Base-by-base conservation (phyloP, 2,888 invertebrate genomes). In the Macroteleia sp. region DNA sequence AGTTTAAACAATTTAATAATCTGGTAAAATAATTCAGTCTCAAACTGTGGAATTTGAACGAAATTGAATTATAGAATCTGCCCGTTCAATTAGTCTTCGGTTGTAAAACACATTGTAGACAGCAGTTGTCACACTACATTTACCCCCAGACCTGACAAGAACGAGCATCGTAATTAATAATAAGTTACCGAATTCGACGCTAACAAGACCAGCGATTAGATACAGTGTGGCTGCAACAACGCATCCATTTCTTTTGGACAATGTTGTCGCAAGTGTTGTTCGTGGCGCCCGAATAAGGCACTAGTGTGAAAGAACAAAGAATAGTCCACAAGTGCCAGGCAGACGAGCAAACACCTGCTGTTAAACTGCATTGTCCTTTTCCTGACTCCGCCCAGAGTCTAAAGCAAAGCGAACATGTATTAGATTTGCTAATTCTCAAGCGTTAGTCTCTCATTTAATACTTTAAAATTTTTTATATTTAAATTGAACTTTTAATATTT, bases 281-380 rank as follows among this genome's bases (percentile, higher is more conserved):
- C 81, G 71, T 66, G 74, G 54, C 59, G 61, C 62, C 85, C 83
- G 85, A 86, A 87, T 85, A 86, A 86, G 86, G 85, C 80, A 79
- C 82, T 81, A 84, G 87, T 84, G 86, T 81, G 84, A 86, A 88
- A 85, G 86, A 85, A 87, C 88, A 87, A 88, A 87, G 88, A 84
- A 83, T 77, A 79, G 62, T 73, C 79, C 67, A 77, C 77, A 78
- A 80, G 66, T 62, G 75, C 78, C 81, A 62, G 25, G 66, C 74
- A 69, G 77, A 80, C 64, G 61, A 75, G 59, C 61, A 79, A 32
- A 82, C 82, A 82, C 83, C 83, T 80, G 83, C 81, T 80, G 80
- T 79, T 82, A 73, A 42, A 61, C 77, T 25, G 73, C 73, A 77
- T 78, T 81, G 78, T 81, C 77, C 76, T 64, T 57, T 62, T 57